These are phyloP conservation scores for Scolopax mira DNA, from an alignment of 2,113 vertebrate species.

Conservation along the genomic window DNA sequence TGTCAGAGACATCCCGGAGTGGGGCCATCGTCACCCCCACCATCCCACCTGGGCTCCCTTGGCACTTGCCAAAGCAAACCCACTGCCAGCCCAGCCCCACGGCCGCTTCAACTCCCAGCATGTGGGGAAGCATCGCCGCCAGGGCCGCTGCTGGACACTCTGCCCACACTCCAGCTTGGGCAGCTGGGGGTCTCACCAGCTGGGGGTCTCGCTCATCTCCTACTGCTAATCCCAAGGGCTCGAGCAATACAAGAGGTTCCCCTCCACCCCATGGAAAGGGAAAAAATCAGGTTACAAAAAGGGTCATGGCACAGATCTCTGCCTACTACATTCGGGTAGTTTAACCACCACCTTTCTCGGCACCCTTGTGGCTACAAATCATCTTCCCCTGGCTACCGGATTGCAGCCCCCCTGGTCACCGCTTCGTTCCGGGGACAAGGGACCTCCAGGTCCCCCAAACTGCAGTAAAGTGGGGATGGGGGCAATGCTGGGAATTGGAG, in stretches of 20 bases:
- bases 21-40: not conserved
- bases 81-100: not conserved
- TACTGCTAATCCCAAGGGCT: not conserved
- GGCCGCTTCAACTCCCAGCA: not conserved
- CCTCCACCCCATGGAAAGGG: not conserved
- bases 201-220: not conserved
- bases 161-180: accelerated
- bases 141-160: not conserved
- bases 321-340: not conserved
- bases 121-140: not conserved
- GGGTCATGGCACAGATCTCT: not conserved
- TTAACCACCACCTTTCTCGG: not conserved
- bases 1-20: conserved; percentile 22
- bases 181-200: not conserved
- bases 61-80: not conserved
- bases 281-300: not conserved
- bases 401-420: not conserved
- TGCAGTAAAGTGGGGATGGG: not conserved
- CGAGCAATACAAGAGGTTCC: not conserved
- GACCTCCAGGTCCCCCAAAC: not conserved
- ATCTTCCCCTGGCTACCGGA: not conserved
- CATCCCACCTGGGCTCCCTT: not conserved
- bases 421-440: not conserved
- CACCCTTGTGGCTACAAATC: not conserved
- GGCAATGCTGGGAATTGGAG: not conserved